Evolutionary conservation across 2,888 invertebrate species (phyloP), one percentile per base, ranked within the genome.

Genomic region (Folsomia manolachei): DNA sequence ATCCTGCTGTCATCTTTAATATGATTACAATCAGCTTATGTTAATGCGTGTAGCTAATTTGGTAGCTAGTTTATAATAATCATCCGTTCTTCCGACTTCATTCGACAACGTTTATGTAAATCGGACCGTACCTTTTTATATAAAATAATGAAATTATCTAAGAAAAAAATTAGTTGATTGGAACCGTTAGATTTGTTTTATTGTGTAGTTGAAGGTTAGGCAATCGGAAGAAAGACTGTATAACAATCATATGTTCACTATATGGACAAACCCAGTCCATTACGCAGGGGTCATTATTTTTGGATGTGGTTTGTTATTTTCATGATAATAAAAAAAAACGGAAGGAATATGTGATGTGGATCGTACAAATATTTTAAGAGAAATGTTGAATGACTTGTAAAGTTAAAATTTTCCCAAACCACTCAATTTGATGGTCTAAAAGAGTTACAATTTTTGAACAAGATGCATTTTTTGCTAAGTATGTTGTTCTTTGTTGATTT

Each of bases 161-260:
- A 7, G n/a, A 14, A 21, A 56, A 14, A 56, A n/a, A 60, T 7
- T 21, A 60, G n/a, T 60, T 60, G 23, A 60, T 60, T 60, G 18
- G 9, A 51, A 11, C 9, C 51, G 51, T n/a, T n/a, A n/a, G n/a
- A n/a, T n/a, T n/a, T n/a, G n/a, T 60, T 11, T 7, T 60, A 60
- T 24, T 62, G 25, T 62, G 2, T 62, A 62, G 62, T 25, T 62
- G 25, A 62, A n/a, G n/a, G n/a, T n/a, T n/a, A n/a, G 62, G 62
- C 62, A 62, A 62, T 62, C 62, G 62, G 62, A 62, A 62, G 62
- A 62, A 62, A 62, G 62, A 62, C 62, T 62, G 62, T 62, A 19
- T 64, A 64, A 64, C 64, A 64, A 64, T 64, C 24, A 64, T n/a
- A n/a, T 64, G 64, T 25, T 63, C 23, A 24, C 63, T 23, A 63